Evolutionary conservation across 2,888 invertebrate genomes (phyloP).

Genomic region (Parnassius glacialis): DNA sequence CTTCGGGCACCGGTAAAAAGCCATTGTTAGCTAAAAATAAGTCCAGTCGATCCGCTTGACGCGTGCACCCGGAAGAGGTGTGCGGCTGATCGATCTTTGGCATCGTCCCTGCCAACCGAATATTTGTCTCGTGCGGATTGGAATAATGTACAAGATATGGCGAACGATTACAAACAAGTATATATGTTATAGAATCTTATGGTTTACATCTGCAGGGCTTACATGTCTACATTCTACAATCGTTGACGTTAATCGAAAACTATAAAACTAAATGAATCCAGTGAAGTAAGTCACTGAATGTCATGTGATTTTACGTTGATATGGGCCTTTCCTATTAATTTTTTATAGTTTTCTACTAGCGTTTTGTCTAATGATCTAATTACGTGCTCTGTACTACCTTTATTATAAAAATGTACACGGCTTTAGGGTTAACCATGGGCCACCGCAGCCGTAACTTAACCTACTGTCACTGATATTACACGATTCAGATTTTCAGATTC

Average conservation of each 20-base stretch:
- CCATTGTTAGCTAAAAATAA: slow-evolving; percentile 19
- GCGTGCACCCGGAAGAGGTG: slow-evolving; percentile 21
- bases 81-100: slow-evolving; percentile 27
- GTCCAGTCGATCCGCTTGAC: slow-evolving; percentile 5
- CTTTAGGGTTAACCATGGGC: too few relatives aligned
- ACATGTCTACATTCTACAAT: background rate
- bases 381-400: too few relatives aligned
- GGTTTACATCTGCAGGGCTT: too few relatives aligned
- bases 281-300: background rate
- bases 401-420: too few relatives aligned
- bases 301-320: background rate
- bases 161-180: background rate
- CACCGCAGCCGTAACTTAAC: too few relatives aligned
- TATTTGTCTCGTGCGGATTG: slow-evolving; percentile 21
- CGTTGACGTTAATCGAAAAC: background rate
- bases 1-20: background rate
- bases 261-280: background rate
- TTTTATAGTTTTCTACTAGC: too few relatives aligned
- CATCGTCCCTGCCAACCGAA: slow-evolving; percentile 21
- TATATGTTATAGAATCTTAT: too few relatives aligned
- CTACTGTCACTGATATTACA: too few relatives aligned
- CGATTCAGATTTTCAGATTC: too few relatives aligned
- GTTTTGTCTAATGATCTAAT: too few relatives aligned
- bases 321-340: background rate
- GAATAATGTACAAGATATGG: slow-evolving; percentile 9